Conservation (phyloP, 1,140 invertebrate genomes). For the Drosophila novamexicana region DNA sequence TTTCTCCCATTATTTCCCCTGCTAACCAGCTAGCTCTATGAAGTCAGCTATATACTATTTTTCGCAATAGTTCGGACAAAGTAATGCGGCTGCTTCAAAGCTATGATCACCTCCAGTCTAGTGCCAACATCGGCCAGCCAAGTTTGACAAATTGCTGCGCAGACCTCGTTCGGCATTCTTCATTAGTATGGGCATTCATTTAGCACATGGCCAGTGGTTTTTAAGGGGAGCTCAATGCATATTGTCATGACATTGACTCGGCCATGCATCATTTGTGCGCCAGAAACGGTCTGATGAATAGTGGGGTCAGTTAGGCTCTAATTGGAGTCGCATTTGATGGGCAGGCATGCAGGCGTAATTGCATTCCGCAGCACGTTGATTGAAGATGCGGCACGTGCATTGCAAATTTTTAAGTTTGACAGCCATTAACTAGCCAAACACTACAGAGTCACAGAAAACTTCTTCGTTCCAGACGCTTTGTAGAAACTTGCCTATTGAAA, state of each 20-base stretch:
- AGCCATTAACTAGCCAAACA: background rate
- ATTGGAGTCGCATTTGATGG: slow-evolving; percentile 28
- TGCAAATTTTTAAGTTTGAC: background rate
- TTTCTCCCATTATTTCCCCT: slow-evolving; percentile 16
- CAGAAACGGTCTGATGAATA: background rate
- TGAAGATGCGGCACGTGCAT: slow-evolving; percentile 5
- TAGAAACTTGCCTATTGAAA: background rate
- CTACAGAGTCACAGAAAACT: background rate
- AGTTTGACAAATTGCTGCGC: slow-evolving; percentile 15
- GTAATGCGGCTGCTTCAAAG: background rate
- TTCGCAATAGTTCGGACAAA: background rate
- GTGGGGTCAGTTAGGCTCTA: slow-evolving; percentile 3
- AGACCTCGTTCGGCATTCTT: slow-evolving; percentile 40
- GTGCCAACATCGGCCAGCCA: slow-evolving; percentile 10
- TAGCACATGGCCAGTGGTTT: slow-evolving; percentile 42
- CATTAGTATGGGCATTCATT: slow-evolving; percentile 60
- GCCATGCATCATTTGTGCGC: slow-evolving; percentile 50
- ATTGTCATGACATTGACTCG: slow-evolving; percentile 54
- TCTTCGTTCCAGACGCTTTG: too few relatives aligned
- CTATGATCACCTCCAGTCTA: background rate
- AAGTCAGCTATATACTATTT: too few relatives aligned
- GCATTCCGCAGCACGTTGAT: slow-evolving; percentile 7
- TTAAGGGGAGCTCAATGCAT: slow-evolving; percentile 23
- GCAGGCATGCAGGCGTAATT: slow-evolving; percentile 7
- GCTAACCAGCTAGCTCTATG: background rate